Evolutionary conservation across 2,888 invertebrate genomes (phyloP), one percentile per base, ranked within the genome.

Genomic region (Tupiocoris notatus): DNA sequence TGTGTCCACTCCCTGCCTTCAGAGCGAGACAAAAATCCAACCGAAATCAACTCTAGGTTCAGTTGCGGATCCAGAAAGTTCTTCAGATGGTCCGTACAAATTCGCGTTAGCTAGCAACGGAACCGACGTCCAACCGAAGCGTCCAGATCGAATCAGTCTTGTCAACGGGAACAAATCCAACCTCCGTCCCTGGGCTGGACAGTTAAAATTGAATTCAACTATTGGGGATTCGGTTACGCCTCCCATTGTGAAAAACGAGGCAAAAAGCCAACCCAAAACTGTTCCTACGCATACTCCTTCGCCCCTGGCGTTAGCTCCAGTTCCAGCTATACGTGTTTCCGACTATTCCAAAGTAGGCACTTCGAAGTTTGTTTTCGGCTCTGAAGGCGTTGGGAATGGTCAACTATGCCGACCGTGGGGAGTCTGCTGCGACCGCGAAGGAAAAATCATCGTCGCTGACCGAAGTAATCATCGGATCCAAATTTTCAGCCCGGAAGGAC

Each of bases 381-480:
- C 84, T 1, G 87, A 88, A 80, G 88, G 87, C 0, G 85, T 85
- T 18, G 81, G 80, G 0, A 83, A 85, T 12, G 86, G 87, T 9
- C 84, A 86, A 77, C 83, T 89, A 7, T 88, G 88, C 81, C 84
- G 89, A 39, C 89, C 89, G 0, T 89, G 89, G 89, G 96, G 94
- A 2, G 88, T 91, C 16, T 93, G 94, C 82, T 94, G 93, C 22
- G 92, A 93, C 82, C 88, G 88, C 16, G 90, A 92, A 79, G 95
- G 95, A 0, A 89, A 92, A 82, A 89, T 97, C 20, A 83, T 89
- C 24, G 85, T 90, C 1, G 89, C 89, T 9, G 90, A 90, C 81
- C 83, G 90, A 64, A 88, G 95, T 88, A 97, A 97, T 78, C 88
- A 97, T 80, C 92, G 96, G 20, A 89, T 95, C 77, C 92, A 94